phyloP scores from a whole-genome alignment of 2,888 invertebrate species.

The Pollenia angustigena region DNA sequence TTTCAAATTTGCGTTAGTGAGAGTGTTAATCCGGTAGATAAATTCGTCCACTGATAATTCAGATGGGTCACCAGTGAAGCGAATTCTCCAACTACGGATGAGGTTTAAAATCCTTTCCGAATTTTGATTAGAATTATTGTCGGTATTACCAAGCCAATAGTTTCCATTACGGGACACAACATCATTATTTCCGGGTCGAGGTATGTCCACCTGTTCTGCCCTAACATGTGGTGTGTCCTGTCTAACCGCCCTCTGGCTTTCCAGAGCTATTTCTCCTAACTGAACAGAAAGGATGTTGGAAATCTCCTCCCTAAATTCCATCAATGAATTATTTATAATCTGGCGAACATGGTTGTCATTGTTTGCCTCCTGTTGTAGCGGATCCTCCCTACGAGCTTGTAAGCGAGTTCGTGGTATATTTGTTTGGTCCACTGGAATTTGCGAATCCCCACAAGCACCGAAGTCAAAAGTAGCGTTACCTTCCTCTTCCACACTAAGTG shows the following conservation, averaged over 20 bases:
- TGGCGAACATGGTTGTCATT: not conserved
- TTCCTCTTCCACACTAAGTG: too few species aligned
- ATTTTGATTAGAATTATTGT: not conserved
- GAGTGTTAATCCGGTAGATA: not conserved
- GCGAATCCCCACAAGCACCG: not conserved
- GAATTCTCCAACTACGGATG: not conserved
- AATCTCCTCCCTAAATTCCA: not conserved
- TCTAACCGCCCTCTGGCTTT: not conserved
- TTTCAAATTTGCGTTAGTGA: not conserved
- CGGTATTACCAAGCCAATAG: not conserved
- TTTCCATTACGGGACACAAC: not conserved
- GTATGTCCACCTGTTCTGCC: not conserved
- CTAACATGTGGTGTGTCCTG: not conserved
- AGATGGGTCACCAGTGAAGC: not conserved
- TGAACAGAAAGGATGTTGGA: not conserved
- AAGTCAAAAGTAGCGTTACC: not conserved
- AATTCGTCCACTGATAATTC: not conserved
- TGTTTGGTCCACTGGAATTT: not conserved
- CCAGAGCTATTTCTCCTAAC: not conserved
- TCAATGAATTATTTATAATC: not conserved
- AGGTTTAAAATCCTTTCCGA: not conserved
- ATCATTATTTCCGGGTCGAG: not conserved
- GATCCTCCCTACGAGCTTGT: not conserved
- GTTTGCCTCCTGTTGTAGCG: not conserved
- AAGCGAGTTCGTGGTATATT: not conserved